phyloP scores from a whole-genome alignment of 2,113 vertebrate species.

The Forbesichthys papilliferus region DNA sequence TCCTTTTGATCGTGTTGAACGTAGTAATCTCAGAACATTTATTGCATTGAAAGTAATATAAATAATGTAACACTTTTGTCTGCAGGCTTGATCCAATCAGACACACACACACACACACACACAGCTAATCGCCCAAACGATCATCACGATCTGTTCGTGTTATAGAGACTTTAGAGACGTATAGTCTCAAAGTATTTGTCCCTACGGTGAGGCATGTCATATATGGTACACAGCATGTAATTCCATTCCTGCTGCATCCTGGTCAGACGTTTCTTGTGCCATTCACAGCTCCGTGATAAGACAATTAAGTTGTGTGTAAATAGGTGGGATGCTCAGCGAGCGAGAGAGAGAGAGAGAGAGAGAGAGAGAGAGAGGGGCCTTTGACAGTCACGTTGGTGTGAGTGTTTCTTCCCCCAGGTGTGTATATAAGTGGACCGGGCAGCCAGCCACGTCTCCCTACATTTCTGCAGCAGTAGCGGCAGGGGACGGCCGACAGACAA shows the following conservation, averaged over 20 bases:
- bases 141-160: too few relatives aligned
- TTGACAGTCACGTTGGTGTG: constrained; percentile 61
- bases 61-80: too few relatives aligned
- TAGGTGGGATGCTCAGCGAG: neutral
- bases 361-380: constrained; percentile 15
- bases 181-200: constrained; percentile 12
- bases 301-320: constrained; percentile 60
- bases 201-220: constrained; percentile 25
- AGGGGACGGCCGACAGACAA: constrained; percentile 68
- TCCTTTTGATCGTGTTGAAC: too few relatives aligned
- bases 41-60: too few relatives aligned
- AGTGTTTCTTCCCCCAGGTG: constrained; percentile 66
- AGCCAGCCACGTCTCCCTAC: constrained; percentile 72
- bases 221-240: constrained; percentile 41
- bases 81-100: too few relatives aligned
- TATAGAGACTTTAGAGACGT: constrained; percentile 12
- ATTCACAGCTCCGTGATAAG: constrained; percentile 56
- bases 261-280: constrained; percentile 45
- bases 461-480: constrained; percentile 72
- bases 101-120: too few relatives aligned
- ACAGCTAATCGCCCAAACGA: too few relatives aligned
- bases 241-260: constrained; percentile 36
- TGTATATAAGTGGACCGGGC: constrained; percentile 69
- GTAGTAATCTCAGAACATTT: too few relatives aligned
- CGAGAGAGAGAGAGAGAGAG: constrained; percentile 1